phyloP scores from a whole-genome alignment of 1,140 invertebrate genomes.

The Neelides sp. region DNA sequence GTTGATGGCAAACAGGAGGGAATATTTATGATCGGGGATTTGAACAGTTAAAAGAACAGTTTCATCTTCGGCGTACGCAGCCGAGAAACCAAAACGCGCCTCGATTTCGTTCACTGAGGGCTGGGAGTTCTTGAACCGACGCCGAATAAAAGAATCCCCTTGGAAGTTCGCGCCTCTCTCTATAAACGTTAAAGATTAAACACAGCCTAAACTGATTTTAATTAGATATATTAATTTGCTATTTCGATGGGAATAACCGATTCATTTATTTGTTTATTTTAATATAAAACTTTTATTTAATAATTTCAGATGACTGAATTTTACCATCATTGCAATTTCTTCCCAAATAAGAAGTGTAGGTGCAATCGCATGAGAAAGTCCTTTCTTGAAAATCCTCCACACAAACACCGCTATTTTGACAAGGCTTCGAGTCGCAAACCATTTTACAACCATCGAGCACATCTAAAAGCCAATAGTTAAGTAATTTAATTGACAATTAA shows the following conservation, averaged over 20 bases:
- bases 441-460: conserved; percentile 64
- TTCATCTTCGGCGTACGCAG: conserved; percentile 19
- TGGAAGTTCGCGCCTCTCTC: conserved; percentile 79
- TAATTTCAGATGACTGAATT: conserved; percentile 12
- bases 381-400: conserved; percentile 76
- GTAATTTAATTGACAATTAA: background rate
- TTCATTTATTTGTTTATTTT: background rate
- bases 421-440: conserved; percentile 73
- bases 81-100: conserved; percentile 52
- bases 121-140: conserved; percentile 50
- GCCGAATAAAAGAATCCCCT: conserved; percentile 63
- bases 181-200: conserved; percentile 35
- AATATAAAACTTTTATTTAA: too few species aligned
- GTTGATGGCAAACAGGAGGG: conserved; percentile 63
- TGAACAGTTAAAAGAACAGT: conserved; percentile 30
- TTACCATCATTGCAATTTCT: conserved; percentile 51
- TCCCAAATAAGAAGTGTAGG: conserved; percentile 74
- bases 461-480: conserved; percentile 34
- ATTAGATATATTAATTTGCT: too few species aligned
- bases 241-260: too few species aligned
- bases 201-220: too few species aligned
- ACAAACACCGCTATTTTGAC: conserved; percentile 62
- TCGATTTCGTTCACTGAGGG: conserved; percentile 54
- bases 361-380: conserved; percentile 71
- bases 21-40: conserved; percentile 58